Evolutionary conservation across 2,888 invertebrate species (phyloP), one percentile per base, ranked within the genome.

Genomic region (Macrosiphum euphorbiae): DNA sequence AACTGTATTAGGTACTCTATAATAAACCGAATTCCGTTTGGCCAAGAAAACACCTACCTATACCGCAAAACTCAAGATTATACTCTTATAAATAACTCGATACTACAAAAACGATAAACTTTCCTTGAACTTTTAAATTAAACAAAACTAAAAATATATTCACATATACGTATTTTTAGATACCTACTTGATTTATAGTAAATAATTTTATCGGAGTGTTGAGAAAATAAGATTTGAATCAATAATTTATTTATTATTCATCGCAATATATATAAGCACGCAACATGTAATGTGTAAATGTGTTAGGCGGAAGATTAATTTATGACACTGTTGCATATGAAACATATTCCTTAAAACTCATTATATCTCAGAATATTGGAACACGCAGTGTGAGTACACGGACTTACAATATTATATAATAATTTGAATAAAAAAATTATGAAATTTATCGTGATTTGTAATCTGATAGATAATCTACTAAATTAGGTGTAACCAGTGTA

Each of bases 11-110:
- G 26, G 24, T 26, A 11, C 28, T 67, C 52, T 86, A n/a, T 78
- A 78, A 92, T 92, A 92, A 44, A 90, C 94, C 20, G 35, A 84
- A 90, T 90, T 90, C 85, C 90, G 41, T 86, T 89, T 61, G 58
- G 67, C 52, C 26, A 55, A 55, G 44, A 67, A 88, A n/a, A 67
- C 26, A 7, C 5, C 50, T 67, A 87, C 26, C 50, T 61, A 16
- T 55, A 88, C 58, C n/a, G 24, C 86, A 50, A 90, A 90, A 50
- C 55, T 61, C 41, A 24, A 87, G n/a, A 61, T 86, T 87, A 67
- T 67, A 86, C 13, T 91, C 44, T 1, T 91, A 91, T 91, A 91
- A 91, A 91, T 91, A 91, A 55, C 84, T 91, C 67, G 4, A 61
- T 11, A 41, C 55, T 52, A 55, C 3, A 16, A 41, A 85, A 85